Evolutionary conservation across 2,797 vertebrate genomes (phyloP).

Genomic region (Sebastes melanostomus): DNA sequence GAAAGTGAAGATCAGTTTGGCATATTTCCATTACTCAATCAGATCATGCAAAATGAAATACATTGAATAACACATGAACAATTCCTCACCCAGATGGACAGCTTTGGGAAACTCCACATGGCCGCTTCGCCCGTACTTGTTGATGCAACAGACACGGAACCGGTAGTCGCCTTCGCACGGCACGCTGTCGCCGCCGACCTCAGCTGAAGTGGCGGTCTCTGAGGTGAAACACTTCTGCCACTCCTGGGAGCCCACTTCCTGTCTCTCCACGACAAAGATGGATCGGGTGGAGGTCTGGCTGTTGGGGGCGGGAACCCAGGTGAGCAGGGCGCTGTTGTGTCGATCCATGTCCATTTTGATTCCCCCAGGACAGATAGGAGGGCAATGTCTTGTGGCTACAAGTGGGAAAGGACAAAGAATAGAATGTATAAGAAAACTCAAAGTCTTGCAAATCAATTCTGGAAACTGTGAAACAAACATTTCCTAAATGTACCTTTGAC

Average conservation of each 20-base stretch:
- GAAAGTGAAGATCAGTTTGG: not conserved
- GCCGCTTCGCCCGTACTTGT: constrained; percentile 89
- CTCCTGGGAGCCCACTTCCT: constrained; percentile 85
- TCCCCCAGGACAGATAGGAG: constrained; percentile 85
- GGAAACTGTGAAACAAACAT: not conserved
- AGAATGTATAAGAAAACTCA: not conserved
- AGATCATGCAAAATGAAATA: not conserved
- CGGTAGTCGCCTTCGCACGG: constrained; percentile 87
- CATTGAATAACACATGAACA: not conserved
- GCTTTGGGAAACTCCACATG: constrained; percentile 89
- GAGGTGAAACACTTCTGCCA: constrained; percentile 92
- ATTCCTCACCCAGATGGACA: constrained; percentile 88
- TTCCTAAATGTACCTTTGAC: constrained; percentile 86
- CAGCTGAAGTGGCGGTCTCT: constrained; percentile 81
- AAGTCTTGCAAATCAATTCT: no score
- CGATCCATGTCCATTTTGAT: constrained; percentile 84
- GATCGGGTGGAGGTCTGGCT: constrained; percentile 82
- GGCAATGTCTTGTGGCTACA: constrained; percentile 86
- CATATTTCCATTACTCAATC: not conserved
- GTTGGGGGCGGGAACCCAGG: constrained; percentile 85
- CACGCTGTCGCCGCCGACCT: constrained; percentile 86
- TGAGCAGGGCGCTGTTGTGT: constrained; percentile 86
- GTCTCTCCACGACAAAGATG: constrained; percentile 88
- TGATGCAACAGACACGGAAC: constrained; percentile 90
- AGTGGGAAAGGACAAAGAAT: not conserved